Base-by-base conservation (phyloP, 1,140 invertebrate genomes). In the Pemphigus obesinymphae region DNA sequence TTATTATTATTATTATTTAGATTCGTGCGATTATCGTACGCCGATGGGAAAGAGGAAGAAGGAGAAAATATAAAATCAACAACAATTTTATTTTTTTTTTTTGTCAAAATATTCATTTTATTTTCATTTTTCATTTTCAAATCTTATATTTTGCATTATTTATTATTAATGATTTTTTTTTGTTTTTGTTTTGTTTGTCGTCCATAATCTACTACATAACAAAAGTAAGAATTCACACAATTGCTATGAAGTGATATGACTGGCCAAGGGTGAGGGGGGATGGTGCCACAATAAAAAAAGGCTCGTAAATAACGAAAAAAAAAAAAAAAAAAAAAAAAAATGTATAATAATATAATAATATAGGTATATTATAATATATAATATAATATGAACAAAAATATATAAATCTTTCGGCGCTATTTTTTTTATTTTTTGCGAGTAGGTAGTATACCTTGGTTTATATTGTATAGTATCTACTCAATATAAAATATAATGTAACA, bases 211-310 rank as follows among this genome's bases (percentile, higher is more conserved):
- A 80, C 75, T 40, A 80, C 75, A 80, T 61, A 80, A 80, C 75
- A 80, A 80, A 80, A 80, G 50, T 58, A 80, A 43, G 61, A 43
- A 78, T 61, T 53, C n/a, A 8, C 50, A 80, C 75, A 80, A 80
- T 80, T 80, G 75, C 75, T 80, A 80, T 80, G 75, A 80, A 80
- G 75, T 80, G 75, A 80, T 80, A 80, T 80, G 75, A 80, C 50
- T 80, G 75, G 53, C 75, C 75, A 40, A 55, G 75, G 50, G 72
- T 53, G 45, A 34, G 40, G 34, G 75, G 75, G 61, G 55, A 37
- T 61, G 40, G 75, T 80, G 75, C 37, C 75, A 80, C 53, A 61
- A 61, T 61, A 43, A 63, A 78, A 55, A 58, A 40, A 23, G 55
- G 48, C 50, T 58, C 31, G 37, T 58, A 63, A 61, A n/a, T 58